Evolutionary conservation across 2,797 vertebrate species (phyloP), one percentile per base, ranked within the genome.

Genomic region (Myiotriccus ornatus): DNA sequence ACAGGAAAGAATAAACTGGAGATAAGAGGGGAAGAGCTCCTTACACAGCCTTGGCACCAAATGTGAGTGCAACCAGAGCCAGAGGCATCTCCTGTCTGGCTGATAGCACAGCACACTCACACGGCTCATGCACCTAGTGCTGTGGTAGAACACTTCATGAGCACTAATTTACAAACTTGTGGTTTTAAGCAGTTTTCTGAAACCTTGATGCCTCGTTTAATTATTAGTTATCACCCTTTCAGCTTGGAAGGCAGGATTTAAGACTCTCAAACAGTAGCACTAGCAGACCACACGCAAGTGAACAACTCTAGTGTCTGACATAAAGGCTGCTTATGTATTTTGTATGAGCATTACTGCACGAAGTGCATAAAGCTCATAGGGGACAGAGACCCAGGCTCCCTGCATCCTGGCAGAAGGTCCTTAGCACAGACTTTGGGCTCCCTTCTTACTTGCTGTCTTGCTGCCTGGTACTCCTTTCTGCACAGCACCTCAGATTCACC

Each of bases 81-180:
- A n/a, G 39, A 5, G 2, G 18, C 35, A 70, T 20, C 57, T 62
- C 43, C 52, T 44, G 37, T 21, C 63, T 53, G 27, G 30, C 35
- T 35, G 16, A 39, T 0, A 7, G 12, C 46, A 25, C 0, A 0
- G 1, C 7, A 30, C 9, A 6, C 19, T 88, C 68, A 10, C 2
- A 0, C 0, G 0, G 30, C 32, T 68, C 46, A 18, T 22, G 12
- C 8, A 30, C 59, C 57, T 11, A 4, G n/a, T 3, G 39, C 25
- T 49, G 59, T 30, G 34, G 23, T 34, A n/a, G 13, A 37, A 35
- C 1, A 0, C 43, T 80, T 79, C 75, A 49, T 7, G 10, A 79
- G 63, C 21, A 18, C 24, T 47, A 18, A 12, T 71, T 80, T n/a
- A 41, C 41, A 50, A 69, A 73, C 20, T 4, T 37, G 37, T 13